These are phyloP conservation scores for Leptinotarsa texana DNA, from an alignment of 1,140 invertebrate species.

Conservation along the genomic window DNA sequence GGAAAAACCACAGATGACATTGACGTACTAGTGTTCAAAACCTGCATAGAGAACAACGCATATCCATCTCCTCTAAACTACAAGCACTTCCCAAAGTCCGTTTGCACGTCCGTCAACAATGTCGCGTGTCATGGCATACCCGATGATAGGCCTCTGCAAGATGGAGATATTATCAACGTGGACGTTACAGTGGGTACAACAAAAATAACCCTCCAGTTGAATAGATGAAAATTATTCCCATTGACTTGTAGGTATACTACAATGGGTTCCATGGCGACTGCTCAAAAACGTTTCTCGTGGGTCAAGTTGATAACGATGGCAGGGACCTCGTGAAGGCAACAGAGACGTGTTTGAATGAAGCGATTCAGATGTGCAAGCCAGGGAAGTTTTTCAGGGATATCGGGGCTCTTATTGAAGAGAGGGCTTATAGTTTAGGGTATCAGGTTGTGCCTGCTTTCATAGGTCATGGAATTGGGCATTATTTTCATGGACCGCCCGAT, in stretches of 20 bases:
- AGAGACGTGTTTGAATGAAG: constrained; percentile 71
- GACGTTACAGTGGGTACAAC: constrained; percentile 80
- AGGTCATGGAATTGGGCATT: constrained; percentile 91
- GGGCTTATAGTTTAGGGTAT: constrained; percentile 66
- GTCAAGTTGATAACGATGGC: constrained; percentile 77
- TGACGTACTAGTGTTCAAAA: constrained; percentile 75
- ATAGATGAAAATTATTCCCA: neutral
- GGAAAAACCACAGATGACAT: constrained; percentile 88
- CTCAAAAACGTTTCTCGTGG: constrained; percentile 84
- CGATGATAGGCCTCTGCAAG: constrained; percentile 74
- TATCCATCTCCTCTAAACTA: constrained; percentile 93
- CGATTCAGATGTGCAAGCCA: constrained; percentile 78
- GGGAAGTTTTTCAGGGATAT: constrained; percentile 74
- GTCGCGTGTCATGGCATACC: constrained; percentile 95
- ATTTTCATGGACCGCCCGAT: constrained; percentile 91
- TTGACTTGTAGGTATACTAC: constrained; percentile 69
- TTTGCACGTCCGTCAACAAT: constrained; percentile 95
- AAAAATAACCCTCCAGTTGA: constrained; percentile 1
- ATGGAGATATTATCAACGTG: constrained; percentile 91
- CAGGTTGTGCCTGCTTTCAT: constrained; percentile 78
- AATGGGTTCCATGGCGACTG: constrained; percentile 93
- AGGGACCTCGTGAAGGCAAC: constrained; percentile 71
- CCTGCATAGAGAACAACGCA: constrained; percentile 70
- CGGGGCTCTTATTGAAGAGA: constrained; percentile 69
- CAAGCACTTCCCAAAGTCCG: constrained; percentile 85